These are phyloP conservation scores for Mormyrus iriodes DNA, from an alignment of 2,113 vertebrate genomes.

Conservation along the genomic window DNA sequence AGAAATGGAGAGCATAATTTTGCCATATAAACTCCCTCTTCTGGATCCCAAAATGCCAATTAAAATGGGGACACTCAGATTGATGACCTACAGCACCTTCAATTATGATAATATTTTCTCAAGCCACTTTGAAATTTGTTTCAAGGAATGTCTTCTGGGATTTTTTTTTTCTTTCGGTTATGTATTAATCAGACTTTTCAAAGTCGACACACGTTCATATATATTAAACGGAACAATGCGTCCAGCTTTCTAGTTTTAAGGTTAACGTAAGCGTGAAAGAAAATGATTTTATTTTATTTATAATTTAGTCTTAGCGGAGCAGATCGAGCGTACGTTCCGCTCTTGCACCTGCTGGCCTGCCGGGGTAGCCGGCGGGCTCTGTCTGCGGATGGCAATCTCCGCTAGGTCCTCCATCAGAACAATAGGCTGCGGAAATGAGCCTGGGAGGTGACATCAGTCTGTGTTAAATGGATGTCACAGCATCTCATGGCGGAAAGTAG, in stretches of 20 bases:
- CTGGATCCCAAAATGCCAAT: too few relatives aligned
- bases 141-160: not conserved
- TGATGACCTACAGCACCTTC: not conserved
- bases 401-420: slow-evolving; percentile 35
- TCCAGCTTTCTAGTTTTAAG: not conserved
- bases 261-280: not conserved
- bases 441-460: slow-evolving; percentile 31
- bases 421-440: slow-evolving; percentile 44
- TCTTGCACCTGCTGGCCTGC: not conserved
- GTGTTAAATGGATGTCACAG: slow-evolving; percentile 46
- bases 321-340: not conserved
- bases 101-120: not conserved
- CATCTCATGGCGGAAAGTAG: slow-evolving; percentile 2
- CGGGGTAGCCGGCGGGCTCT: slow-evolving; percentile 20
- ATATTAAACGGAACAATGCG: not conserved
- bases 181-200: not conserved
- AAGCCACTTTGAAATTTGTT: not conserved
- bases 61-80: not conserved
- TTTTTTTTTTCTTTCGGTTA: not conserved
- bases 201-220: not conserved
- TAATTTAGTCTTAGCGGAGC: not conserved
- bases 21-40: too few relatives aligned
- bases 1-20: too few relatives aligned
- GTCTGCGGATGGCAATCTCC: slow-evolving; percentile 36
- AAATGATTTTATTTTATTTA: not conserved